Percentiles rank a stretch among this genome's conserved stretches.
Evolutionary conservation across 2,888 invertebrate species (phyloP).

Genomic region (Geophilus truncorum): DNA sequence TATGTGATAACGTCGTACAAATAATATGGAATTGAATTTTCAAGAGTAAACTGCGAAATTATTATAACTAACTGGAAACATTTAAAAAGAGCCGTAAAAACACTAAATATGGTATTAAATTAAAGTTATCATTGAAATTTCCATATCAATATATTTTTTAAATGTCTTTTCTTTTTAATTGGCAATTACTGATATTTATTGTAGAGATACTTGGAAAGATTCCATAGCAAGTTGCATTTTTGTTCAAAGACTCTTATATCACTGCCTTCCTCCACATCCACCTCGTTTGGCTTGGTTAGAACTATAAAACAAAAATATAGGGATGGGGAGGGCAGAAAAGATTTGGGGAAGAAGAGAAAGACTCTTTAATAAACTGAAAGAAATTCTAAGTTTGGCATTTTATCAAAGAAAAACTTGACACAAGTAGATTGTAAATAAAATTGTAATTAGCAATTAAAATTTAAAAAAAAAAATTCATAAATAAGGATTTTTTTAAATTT

Average conservation of each 20-base stretch:
- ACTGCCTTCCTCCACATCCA: not conserved
- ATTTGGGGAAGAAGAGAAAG: not conserved
- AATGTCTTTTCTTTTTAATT: not conserved
- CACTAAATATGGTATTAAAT: no score
- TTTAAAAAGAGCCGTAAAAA: no score
- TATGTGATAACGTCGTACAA: not conserved
- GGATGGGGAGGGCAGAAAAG: not conserved
- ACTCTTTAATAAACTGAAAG: not conserved
- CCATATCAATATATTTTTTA: not conserved
- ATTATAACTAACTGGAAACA: no score
- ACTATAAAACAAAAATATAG: not conserved
- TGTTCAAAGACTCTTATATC: not conserved
- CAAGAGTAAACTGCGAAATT: not conserved
- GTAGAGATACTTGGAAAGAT: not conserved
- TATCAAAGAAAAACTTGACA: not conserved
- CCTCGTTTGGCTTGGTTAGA: constrained; percentile 7
- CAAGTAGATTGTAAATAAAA: not conserved
- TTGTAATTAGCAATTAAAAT: not conserved
- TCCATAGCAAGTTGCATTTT: not conserved
- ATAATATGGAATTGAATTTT: not conserved
- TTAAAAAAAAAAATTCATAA: no score
- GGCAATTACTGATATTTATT: not conserved
- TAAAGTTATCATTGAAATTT: no score
- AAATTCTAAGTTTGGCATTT: not conserved
- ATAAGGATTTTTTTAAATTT: not conserved